Conservation (phyloP, 2,797 vertebrate species). For the Melanogrammus aeglefinus region DNA sequence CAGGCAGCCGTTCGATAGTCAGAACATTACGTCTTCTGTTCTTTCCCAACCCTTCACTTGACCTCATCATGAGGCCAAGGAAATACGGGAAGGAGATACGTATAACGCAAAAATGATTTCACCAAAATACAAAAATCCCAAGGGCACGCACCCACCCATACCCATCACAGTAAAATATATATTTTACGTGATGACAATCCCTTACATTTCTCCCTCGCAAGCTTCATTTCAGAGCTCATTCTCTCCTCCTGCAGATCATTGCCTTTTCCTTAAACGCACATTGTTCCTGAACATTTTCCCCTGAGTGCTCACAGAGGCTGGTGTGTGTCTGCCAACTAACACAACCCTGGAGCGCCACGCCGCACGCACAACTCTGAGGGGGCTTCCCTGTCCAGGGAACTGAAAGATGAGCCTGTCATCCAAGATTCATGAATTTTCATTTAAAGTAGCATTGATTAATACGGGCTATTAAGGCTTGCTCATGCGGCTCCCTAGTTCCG, state of each 20-base stretch:
- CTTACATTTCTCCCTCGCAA: not conserved
- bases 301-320: not conserved
- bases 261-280: not conserved
- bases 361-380: slow-evolving; percentile 26
- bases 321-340: not conserved
- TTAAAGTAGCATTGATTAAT: slow-evolving; percentile 63
- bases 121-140: too few species aligned
- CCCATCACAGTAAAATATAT: not conserved
- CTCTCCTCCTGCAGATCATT: not conserved
- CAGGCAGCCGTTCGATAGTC: too few species aligned
- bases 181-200: not conserved
- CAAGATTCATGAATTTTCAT: slow-evolving; percentile 64
- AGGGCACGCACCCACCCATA: not conserved
- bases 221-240: not conserved
- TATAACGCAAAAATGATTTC: too few species aligned
- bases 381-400: slow-evolving; percentile 31
- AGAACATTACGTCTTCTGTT: too few species aligned
- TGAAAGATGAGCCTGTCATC: slow-evolving; percentile 53
- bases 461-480: slow-evolving; percentile 51
- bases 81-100: too few species aligned
- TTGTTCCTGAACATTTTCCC: not conserved
- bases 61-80: too few species aligned
- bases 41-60: too few species aligned
- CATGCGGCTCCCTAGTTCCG: slow-evolving; percentile 23
- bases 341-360: not conserved